phyloP scores from a whole-genome alignment of 2,888 invertebrate genomes.

The Argyra leucocephala region DNA sequence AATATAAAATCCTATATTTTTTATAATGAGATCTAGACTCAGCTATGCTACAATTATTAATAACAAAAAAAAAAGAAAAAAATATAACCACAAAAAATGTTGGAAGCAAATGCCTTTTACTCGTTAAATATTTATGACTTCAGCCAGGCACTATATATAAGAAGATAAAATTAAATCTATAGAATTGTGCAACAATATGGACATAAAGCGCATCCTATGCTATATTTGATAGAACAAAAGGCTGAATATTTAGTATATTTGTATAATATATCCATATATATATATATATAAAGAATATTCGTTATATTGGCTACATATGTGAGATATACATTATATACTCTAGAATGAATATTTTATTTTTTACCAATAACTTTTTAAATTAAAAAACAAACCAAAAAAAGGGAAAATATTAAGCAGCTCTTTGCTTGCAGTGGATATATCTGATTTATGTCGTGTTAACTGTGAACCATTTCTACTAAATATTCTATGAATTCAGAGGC shows the following conservation, averaged over 20 bases:
- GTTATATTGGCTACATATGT: no score
- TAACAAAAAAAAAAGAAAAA: no score
- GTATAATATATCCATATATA: not conserved
- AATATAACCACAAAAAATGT: no score
- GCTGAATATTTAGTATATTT: not conserved
- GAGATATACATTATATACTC: no score
- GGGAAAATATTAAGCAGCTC: conserved; percentile 8
- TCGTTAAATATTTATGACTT: conserved; percentile 8
- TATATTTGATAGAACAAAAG: not conserved
- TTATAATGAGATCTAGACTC: not conserved
- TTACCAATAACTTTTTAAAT: not conserved
- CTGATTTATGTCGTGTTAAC: conserved; percentile 35
- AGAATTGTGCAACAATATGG: not conserved
- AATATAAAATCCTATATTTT: not conserved
- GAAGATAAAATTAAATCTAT: not conserved
- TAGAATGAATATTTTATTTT: not conserved
- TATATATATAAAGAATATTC: not conserved
- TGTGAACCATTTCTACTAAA: conserved; percentile 27
- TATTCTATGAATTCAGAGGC: not conserved
- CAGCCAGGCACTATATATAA: no score
- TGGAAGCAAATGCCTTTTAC: conserved; percentile 9
- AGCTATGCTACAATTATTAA: not conserved
- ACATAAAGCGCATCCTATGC: not conserved
- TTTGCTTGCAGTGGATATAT: conserved; percentile 27
- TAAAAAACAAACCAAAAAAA: not conserved